A percentile compares a stretch with the other conserved stretches of the same genome.
Evolutionary conservation across 2,113 vertebrate genomes (phyloP).

Genomic region (Tringa solitaria): DNA sequence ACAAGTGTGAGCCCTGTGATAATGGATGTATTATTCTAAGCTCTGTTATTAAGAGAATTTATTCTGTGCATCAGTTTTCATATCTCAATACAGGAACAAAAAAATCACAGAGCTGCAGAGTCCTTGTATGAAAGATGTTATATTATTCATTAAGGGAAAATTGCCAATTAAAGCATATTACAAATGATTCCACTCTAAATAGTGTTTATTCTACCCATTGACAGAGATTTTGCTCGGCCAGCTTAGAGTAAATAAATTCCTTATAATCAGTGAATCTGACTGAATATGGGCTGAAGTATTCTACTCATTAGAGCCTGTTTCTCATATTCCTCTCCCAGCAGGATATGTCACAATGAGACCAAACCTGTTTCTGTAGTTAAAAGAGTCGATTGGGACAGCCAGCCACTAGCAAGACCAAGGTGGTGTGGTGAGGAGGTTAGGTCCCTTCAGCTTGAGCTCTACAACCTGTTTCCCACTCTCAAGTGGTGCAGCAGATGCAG

Average conservation of each 20-base stretch:
- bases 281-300: background rate
- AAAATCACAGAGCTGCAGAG: background rate
- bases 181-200: background rate
- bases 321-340: background rate
- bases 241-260: background rate
- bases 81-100: background rate
- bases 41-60: background rate
- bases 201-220: conserved; percentile 10
- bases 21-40: background rate
- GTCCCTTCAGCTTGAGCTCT: background rate
- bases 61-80: background rate
- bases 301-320: background rate
- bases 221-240: background rate
- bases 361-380: background rate
- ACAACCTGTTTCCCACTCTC: background rate
- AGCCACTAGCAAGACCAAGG: background rate
- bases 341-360: background rate
- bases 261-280: background rate
- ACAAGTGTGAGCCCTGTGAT: background rate
- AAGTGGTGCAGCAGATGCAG: background rate
- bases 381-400: background rate
- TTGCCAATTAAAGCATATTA: conserved; percentile 23
- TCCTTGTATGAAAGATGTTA: background rate
- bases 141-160: background rate
- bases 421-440: background rate